A percentile compares a stretch with the other conserved stretches of the same genome.
phyloP scores from a whole-genome alignment of 2,888 invertebrate genomes.

The Xanthia togata region DNA sequence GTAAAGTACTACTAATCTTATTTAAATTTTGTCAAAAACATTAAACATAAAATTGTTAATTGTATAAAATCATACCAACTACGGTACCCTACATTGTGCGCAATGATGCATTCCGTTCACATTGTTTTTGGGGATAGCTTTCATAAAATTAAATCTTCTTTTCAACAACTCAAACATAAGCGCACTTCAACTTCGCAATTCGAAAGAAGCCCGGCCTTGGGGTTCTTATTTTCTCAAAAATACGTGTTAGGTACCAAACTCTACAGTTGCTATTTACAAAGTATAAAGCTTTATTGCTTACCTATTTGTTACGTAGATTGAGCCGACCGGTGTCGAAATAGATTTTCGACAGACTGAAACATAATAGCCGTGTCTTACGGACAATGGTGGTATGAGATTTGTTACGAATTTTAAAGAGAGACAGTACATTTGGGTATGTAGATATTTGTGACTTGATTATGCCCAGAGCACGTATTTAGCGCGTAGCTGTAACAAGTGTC shows the following conservation, averaged over 20 bases:
- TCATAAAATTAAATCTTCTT: neutral
- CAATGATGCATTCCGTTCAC: no score
- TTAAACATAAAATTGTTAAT: neutral
- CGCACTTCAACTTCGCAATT: conserved; percentile 5
- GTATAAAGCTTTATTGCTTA: conserved; percentile 51
- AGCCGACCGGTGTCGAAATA: conserved; percentile 55
- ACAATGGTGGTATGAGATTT: conserved; percentile 50
- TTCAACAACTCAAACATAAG: neutral
- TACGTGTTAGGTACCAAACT: conserved; percentile 36
- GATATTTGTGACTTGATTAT: conserved; percentile 18
- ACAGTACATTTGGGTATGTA: conserved; percentile 9
- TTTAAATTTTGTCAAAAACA: neutral
- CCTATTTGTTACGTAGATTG: conserved; percentile 51
- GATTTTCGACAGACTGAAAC: conserved; percentile 60
- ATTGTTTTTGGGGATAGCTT: neutral
- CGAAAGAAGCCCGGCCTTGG: conserved; percentile 40
- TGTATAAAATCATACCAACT: no score
- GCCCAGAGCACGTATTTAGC: conserved; percentile 36
- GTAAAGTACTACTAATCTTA: neutral
- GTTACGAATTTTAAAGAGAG: conserved; percentile 54
- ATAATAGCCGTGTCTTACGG: conserved; percentile 51
- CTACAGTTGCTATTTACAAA: conserved; percentile 39
- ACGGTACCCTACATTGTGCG: no score
- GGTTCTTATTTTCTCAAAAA: conserved; percentile 46
- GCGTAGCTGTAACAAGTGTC: conserved; percentile 28